phyloP scores from a whole-genome alignment of 2,113 vertebrate genomes.

The Epinephelus cyanopodus region DNA sequence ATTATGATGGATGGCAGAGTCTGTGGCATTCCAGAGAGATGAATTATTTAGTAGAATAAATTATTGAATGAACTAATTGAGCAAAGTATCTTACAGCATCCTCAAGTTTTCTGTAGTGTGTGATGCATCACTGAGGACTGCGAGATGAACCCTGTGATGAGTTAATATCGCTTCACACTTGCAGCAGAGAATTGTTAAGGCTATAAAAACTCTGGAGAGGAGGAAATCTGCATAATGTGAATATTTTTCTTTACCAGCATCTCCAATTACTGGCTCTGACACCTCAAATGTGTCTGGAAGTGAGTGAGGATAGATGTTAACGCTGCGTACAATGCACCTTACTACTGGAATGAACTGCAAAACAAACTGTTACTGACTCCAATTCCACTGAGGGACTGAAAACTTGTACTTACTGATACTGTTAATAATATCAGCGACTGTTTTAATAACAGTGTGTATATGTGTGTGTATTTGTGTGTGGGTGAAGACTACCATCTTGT shows the following conservation, averaged over 20 bases:
- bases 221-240: conserved; percentile 23
- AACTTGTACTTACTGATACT: not conserved
- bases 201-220: not conserved
- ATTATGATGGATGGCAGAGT: not conserved
- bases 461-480: not conserved
- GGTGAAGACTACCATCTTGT: not conserved
- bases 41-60: conserved; percentile 56
- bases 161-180: conserved; percentile 46
- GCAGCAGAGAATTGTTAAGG: conserved; percentile 3
- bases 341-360: not conserved
- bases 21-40: conserved; percentile 16
- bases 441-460: not conserved
- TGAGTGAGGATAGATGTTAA: not conserved
- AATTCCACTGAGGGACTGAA: not conserved
- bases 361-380: not conserved
- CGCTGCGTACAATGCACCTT: not conserved
- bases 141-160: conserved; percentile 4
- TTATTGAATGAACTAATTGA: conserved; percentile 56
- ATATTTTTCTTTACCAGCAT: conserved; percentile 5
- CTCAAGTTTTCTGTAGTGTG: not conserved
- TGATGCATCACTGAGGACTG: conserved; percentile 1
- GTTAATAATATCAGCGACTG: not conserved
- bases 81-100: conserved; percentile 32
- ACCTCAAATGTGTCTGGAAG: not conserved
- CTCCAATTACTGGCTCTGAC: conserved; percentile 11